Evolutionary conservation across 2,888 invertebrate species (phyloP), one percentile per base, ranked within the genome.

Genomic region (Myathropa florea): DNA sequence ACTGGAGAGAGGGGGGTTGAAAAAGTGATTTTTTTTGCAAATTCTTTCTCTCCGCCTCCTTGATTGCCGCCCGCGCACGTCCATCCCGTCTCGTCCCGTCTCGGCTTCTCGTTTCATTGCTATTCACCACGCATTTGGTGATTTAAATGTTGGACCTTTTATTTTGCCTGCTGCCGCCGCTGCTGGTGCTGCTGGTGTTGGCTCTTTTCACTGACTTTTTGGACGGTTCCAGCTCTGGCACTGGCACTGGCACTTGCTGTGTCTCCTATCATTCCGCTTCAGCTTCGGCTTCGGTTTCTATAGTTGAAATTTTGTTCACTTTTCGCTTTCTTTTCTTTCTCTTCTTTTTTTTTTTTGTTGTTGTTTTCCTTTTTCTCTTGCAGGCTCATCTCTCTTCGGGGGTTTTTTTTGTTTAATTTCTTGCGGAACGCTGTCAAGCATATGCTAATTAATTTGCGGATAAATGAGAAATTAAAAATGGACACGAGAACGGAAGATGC

Each of bases 101-200:
- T 12, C 39, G 39, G n/a, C 39, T 39, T 67, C 9, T 55, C 76
- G 71, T 75, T 86, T 86, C 86, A 86, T 86, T 86, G 83, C 86
- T 86, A 86, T 86, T 82, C 86, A 86, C 86, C 83, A 86, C 86
- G 86, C 86, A 86, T 86, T 86, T 79, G 75, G 83, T 79, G 83
- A 86, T 86, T 86, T 86, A 83, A 86, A 78, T 83, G 75, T 83
- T 86, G 78, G 86, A 86, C 86, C 86, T 86, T 86, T 86, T 86
- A 85, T 73, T 82, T 67, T 68, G 28, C n/a, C 57, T 67, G 60
- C 26, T 61, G 71, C 65, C 36, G 33, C 21, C 63, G 21, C 23
- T 57, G 39, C 14, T 39, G 53, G 60, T 73, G 23, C 24, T 39
- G n/a, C 46, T 46, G 18, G 18, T 46, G 46, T 18, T n/a, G n/a